Conservation (phyloP, 2,888 invertebrate species). For the Balanococcus diminutus region DNA sequence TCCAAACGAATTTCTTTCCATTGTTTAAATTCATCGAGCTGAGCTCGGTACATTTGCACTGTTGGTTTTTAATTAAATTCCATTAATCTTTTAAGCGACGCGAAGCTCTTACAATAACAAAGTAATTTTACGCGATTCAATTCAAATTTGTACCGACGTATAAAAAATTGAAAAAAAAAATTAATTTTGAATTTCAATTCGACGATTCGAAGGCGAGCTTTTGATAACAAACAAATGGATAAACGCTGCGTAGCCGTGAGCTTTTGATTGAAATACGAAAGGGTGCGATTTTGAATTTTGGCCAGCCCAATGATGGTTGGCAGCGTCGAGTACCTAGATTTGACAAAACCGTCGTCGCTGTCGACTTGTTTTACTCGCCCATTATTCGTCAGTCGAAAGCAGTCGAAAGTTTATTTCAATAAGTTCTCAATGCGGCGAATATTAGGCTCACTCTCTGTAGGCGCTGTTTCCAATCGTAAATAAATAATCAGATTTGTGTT, state of each 20-base stretch:
- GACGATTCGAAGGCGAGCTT: neutral
- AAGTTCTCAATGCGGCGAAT: neutral
- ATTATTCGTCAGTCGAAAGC: neutral
- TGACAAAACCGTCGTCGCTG: conserved; percentile 3
- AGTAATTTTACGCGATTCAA: conserved; percentile 26
- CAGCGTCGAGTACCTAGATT: neutral
- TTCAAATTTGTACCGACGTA: neutral
- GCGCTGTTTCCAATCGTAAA: neutral
- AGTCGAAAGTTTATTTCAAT: conserved; percentile 22
- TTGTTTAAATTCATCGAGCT: conserved; percentile 19
- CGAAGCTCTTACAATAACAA: conserved; percentile 23
- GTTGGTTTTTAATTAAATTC: conserved; percentile 27
- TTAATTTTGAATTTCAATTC: conserved; percentile 5
- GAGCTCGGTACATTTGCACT: conserved; percentile 27
- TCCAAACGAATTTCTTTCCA: conserved; percentile 19
- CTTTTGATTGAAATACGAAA: conserved; percentile 11
- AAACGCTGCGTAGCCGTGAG: neutral
- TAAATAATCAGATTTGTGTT: conserved; percentile 6
- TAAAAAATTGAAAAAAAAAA: conserved; percentile 16
- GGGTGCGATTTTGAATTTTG: neutral
- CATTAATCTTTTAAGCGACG: conserved; percentile 27
- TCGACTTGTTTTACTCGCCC: neutral
- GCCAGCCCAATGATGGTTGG: neutral
- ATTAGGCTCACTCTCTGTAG: neutral
- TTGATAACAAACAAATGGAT: neutral